A percentile compares a stretch with the other conserved stretches of the same genome.
Conservation (phyloP, 2,113 vertebrate genomes). For the Daphoenositta chrysoptera region DNA sequence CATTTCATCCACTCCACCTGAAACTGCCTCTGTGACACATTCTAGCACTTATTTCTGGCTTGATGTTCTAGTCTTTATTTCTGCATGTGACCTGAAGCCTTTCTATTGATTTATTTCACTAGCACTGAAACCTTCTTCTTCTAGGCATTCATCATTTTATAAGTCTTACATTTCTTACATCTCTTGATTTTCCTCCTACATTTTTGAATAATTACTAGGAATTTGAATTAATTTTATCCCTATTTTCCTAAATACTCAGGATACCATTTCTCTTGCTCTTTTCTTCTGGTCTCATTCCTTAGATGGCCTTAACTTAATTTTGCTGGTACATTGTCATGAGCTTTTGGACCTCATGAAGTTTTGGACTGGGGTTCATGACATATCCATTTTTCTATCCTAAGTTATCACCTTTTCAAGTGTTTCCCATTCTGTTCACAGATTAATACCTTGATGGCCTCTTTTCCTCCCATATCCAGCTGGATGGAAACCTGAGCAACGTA, state of each 20-base stretch:
- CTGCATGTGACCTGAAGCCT: background rate
- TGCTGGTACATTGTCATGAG: background rate
- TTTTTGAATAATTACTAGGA: background rate
- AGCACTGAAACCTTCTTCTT: background rate
- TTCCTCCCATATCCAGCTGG: background rate
- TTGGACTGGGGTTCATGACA: background rate
- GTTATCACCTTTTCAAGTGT: background rate
- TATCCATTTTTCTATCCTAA: background rate
- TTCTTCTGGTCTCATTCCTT: background rate
- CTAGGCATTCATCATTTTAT: background rate
- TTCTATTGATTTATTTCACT: background rate
- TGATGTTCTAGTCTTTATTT: background rate
- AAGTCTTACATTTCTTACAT: too few species aligned
- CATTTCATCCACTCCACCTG: background rate
- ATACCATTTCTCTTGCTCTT: rapidly evolving
- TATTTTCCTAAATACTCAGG: background rate
- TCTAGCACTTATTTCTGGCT: background rate
- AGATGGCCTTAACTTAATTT: background rate
- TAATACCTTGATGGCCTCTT: background rate
- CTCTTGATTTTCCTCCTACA: background rate
- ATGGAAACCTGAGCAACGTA: rapidly evolving
- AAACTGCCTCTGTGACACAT: background rate
- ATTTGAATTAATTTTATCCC: background rate
- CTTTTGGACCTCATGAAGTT: background rate
- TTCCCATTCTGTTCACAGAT: background rate